Percentiles rank a stretch among this genome's conserved stretches.
Evolutionary conservation across 1,140 invertebrate species (phyloP).

Genomic region (Drosophila persimilis): DNA sequence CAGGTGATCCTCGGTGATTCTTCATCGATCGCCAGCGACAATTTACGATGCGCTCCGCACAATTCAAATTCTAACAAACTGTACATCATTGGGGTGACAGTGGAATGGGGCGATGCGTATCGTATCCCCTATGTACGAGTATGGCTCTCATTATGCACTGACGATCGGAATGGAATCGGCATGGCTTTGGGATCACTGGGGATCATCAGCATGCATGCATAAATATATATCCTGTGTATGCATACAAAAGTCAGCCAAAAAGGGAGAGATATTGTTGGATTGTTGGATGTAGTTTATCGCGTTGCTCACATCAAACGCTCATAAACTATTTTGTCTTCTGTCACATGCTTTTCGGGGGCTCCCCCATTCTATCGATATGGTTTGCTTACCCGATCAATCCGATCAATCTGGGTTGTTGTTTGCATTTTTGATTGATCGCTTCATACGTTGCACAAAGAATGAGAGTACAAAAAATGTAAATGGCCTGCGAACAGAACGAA

Average conservation of each 20-base stretch:
- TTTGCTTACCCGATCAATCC: slow-evolving; percentile 8
- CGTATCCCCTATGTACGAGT: neutral
- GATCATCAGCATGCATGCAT: slow-evolving; percentile 30
- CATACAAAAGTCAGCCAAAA: slow-evolving; percentile 23
- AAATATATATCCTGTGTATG: slow-evolving; percentile 22
- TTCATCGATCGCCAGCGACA: slow-evolving; percentile 29
- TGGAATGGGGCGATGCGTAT: slow-evolving; percentile 5
- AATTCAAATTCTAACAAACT: slow-evolving; percentile 82
- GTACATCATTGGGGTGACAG: slow-evolving; percentile 74
- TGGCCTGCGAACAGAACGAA: slow-evolving; percentile 32
- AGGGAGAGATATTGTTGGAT: slow-evolving; percentile 19
- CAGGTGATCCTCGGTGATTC: slow-evolving; percentile 12
- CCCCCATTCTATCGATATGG: neutral
- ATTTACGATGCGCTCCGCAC: slow-evolving; percentile 76
- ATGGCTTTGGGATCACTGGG: slow-evolving; percentile 1
- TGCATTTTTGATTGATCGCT: slow-evolving; percentile 83
- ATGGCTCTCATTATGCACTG: slow-evolving; percentile 13
- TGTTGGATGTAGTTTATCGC: slow-evolving; percentile 58
- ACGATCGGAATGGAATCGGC: slow-evolving; percentile 3
- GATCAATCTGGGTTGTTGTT: slow-evolving; percentile 39
- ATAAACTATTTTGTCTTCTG: slow-evolving; percentile 80
- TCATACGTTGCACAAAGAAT: slow-evolving; percentile 68
- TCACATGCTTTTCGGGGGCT: slow-evolving; percentile 28
- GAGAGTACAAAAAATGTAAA: slow-evolving; percentile 74
- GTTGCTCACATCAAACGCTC: slow-evolving; percentile 64